phyloP scores from a whole-genome alignment of 2,113 vertebrate genomes.

The Ardeotis arabs region DNA sequence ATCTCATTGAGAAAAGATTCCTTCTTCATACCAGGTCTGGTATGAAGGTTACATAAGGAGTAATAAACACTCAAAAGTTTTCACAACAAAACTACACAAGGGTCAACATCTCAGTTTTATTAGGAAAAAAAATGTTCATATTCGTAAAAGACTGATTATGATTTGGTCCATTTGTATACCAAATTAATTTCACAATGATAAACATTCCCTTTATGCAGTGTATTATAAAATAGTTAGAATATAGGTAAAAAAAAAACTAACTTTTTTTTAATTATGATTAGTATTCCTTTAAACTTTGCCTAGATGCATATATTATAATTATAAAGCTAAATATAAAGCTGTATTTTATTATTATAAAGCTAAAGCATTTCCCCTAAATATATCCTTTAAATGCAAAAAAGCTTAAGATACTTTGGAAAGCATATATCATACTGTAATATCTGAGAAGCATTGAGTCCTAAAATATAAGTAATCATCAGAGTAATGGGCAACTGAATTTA shows the following conservation, averaged over 20 bases:
- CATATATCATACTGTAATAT: no score
- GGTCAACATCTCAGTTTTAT: not conserved
- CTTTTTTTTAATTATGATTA: not conserved
- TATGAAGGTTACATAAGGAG: not conserved
- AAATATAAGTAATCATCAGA: no score
- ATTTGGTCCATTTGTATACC: not conserved
- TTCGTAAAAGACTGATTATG: not conserved
- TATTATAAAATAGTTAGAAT: not conserved
- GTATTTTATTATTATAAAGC: no score
- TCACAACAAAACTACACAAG: not conserved
- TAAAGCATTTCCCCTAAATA: not conserved
- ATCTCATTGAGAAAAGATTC: not conserved
- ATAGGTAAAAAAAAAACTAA: not conserved
- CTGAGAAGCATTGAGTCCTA: no score
- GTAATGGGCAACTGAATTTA: no score
- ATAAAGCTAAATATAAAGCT: no score
- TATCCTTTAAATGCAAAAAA: no score
- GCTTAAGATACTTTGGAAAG: no score
- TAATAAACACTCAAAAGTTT: not conserved
- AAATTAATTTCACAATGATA: not conserved
- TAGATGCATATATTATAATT: no score
- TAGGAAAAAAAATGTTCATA: not conserved
- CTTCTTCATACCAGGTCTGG: not conserved
- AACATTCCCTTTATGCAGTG: not conserved
- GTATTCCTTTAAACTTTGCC: not conserved